Percentiles rank a stretch among this genome's conserved stretches.
Evolutionary conservation across 2,113 vertebrate genomes (phyloP).

Genomic region (Furnarius figulus): DNA sequence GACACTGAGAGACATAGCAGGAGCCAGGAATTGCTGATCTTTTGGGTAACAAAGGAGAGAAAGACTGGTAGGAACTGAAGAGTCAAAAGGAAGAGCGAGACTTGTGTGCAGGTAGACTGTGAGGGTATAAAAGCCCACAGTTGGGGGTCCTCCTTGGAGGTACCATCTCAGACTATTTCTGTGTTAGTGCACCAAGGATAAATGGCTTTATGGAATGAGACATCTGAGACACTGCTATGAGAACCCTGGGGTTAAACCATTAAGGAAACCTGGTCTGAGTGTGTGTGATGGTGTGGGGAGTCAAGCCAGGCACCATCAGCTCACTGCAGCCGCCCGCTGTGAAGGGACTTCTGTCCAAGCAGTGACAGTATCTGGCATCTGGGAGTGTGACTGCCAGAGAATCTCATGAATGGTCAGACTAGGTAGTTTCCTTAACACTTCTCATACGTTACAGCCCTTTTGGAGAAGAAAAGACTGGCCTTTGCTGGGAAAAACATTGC

Average conservation of each 20-base stretch:
- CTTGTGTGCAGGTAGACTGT: fast-evolving
- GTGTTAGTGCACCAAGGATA: not conserved
- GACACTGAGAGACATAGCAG: not conserved
- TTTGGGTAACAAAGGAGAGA: not conserved
- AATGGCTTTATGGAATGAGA: not conserved
- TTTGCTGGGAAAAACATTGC: not conserved
- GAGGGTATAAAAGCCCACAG: not conserved
- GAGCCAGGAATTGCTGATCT: fast-evolving
- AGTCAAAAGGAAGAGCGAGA: not conserved
- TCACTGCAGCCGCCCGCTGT: fast-evolving
- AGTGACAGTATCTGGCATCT: not conserved
- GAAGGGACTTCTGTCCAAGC: fast-evolving
- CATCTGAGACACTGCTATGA: not conserved
- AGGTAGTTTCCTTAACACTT: not conserved
- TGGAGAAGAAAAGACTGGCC: not conserved
- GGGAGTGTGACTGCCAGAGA: not conserved
- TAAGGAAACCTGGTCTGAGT: not conserved
- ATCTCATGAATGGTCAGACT: fast-evolving
- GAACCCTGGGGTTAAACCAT: fast-evolving
- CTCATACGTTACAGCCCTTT: not conserved
- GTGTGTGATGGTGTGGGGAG: not conserved
- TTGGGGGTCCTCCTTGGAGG: too few relatives aligned
- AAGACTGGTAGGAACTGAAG: not conserved
- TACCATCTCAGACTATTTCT: fast-evolving
- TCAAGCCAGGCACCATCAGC: fast-evolving